A percentile compares a stretch with the other conserved stretches of the same genome.
Evolutionary conservation across 1,140 invertebrate species (phyloP).

Genomic region (Euwallacea similis): DNA sequence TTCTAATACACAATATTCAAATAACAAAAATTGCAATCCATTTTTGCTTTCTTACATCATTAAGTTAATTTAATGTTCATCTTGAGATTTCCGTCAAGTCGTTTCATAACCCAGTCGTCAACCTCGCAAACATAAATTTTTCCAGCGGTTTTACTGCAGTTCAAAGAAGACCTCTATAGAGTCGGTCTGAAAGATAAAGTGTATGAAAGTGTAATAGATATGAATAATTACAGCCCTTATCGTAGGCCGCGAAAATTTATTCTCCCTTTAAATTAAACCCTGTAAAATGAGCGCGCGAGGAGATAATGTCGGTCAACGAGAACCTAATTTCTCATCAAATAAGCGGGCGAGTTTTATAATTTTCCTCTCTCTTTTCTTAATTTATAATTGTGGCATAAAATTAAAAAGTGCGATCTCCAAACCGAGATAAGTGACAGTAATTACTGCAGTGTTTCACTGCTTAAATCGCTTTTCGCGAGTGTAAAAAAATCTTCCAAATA

Average conservation of each 20-base stretch:
- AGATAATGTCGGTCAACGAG: constrained; percentile 33
- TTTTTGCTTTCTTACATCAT: too few species aligned
- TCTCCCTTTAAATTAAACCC: constrained; percentile 28
- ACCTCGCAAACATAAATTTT: neutral
- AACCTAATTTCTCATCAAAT: constrained; percentile 32
- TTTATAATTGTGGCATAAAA: constrained; percentile 26
- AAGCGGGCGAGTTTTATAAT: constrained; percentile 25
- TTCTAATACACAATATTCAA: too few species aligned
- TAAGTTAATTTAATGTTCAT: too few species aligned
- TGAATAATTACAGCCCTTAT: constrained; percentile 30
- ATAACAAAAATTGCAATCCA: too few species aligned
- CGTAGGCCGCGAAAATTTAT: constrained; percentile 7
- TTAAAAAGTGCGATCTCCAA: constrained; percentile 19
- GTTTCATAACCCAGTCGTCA: neutral
- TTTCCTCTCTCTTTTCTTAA: constrained; percentile 28
- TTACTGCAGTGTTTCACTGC: too few species aligned
- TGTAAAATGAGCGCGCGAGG: constrained; percentile 22
- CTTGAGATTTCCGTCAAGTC: too few species aligned
- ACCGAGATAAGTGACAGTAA: neutral
- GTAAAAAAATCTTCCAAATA: too few species aligned
- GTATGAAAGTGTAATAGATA: constrained; percentile 21
- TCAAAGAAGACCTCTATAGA: constrained; percentile 3
- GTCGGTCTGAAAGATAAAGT: constrained; percentile 15
- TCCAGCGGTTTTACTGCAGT: neutral
- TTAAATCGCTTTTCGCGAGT: too few species aligned